Percentiles rank a stretch among this genome's conserved stretches.
These are phyloP conservation scores for Xylota segnis DNA, from an alignment of 2,888 invertebrate genomes.

Conservation along the genomic window DNA sequence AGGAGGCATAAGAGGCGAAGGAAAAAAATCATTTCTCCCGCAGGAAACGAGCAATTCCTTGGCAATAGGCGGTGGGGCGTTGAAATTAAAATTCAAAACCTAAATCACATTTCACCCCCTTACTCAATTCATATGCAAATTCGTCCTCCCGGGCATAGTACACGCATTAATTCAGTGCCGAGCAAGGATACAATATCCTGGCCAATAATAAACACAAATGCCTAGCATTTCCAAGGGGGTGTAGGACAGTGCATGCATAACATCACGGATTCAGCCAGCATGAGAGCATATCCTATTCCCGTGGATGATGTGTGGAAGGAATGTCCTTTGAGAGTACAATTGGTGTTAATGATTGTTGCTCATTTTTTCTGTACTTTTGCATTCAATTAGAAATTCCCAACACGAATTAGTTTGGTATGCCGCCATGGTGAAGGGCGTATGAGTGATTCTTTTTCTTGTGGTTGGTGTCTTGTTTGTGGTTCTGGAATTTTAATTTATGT, in stretches of 20 bases:
- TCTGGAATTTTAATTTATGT: constrained; percentile 16
- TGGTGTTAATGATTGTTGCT: constrained; percentile 41
- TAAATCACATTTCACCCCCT: constrained; percentile 21
- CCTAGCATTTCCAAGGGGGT: constrained; percentile 1
- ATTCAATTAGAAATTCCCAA: constrained; percentile 7
- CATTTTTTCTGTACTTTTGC: background rate
- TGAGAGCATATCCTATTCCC: constrained; percentile 36
- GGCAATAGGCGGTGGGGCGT: background rate
- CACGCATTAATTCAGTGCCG: constrained; percentile 6
- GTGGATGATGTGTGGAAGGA: constrained; percentile 15
- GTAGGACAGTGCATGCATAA: background rate
- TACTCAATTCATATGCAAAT: constrained; percentile 53
- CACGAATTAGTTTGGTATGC: constrained; percentile 7
- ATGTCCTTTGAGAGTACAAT: constrained; percentile 19
- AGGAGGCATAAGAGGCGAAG: too few relatives aligned
- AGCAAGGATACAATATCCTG: constrained; percentile 38
- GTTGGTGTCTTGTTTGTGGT: background rate
- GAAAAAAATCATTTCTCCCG: constrained; percentile 17
- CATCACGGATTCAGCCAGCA: constrained; percentile 8
- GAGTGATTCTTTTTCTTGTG: constrained; percentile 18
- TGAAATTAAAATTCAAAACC: constrained; percentile 42
- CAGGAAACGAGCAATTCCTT: constrained; percentile 7
- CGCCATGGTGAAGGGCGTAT: constrained; percentile 2
- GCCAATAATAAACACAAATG: constrained; percentile 53
- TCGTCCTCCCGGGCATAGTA: constrained; percentile 9